phyloP scores from a whole-genome alignment of 2,888 invertebrate genomes.

The Odontocolon sp. region DNA sequence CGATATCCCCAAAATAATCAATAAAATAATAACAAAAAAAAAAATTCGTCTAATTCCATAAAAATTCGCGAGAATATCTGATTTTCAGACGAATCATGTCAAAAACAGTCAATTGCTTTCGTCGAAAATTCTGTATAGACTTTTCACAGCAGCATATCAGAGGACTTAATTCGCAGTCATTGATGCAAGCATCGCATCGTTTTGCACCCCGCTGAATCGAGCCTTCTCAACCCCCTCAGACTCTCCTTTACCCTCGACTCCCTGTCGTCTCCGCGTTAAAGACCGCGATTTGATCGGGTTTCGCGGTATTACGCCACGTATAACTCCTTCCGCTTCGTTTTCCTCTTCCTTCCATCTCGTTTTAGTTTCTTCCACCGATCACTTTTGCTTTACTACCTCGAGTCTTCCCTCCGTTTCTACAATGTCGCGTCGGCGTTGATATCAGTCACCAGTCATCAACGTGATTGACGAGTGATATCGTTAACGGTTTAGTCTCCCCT shows the following conservation, averaged over 20 bases:
- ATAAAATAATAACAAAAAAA: no score
- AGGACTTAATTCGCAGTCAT: conserved; percentile 73
- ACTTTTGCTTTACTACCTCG: conserved; percentile 17
- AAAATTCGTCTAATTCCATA: no score
- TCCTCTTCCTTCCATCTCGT: conserved; percentile 30
- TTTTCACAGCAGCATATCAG: conserved; percentile 45
- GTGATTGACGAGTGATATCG: conserved; percentile 80
- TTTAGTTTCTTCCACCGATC: neutral
- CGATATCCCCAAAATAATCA: neutral
- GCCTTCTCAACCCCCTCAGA: conserved; percentile 34
- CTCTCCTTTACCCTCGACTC: conserved; percentile 14
- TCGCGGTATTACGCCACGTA: conserved; percentile 66
- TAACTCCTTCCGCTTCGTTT: conserved; percentile 61
- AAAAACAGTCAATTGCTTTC: no score
- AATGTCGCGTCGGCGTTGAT: conserved; percentile 47
- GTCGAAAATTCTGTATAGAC: conserved; percentile 17
- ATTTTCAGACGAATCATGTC: neutral
- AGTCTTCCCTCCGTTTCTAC: conserved; percentile 57
- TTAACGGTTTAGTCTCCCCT: conserved; percentile 74
- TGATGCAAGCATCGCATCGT: conserved; percentile 69
- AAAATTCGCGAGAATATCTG: neutral
- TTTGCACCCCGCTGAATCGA: conserved; percentile 59
- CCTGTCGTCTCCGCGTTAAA: conserved; percentile 64
- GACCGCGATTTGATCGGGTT: conserved; percentile 70
- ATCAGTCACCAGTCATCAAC: conserved; percentile 75